Conservation (phyloP, 2,888 invertebrate genomes). For the Oscheius myriophilus region DNA sequence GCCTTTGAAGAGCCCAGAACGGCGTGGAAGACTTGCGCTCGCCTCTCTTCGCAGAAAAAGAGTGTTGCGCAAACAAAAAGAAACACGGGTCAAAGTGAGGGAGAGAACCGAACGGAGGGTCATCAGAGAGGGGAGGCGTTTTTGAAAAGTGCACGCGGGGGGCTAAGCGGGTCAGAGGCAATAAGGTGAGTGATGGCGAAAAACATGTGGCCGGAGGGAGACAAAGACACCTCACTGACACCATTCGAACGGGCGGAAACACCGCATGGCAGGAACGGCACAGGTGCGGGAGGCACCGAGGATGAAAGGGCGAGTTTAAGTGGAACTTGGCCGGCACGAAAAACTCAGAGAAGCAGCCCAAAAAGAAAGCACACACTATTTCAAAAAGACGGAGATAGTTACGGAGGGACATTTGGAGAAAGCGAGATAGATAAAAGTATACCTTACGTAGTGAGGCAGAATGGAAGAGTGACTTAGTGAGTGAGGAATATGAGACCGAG, state of each 20-base stretch:
- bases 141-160: background rate
- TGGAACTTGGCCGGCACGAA: too few relatives aligned
- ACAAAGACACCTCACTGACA: constrained; percentile 24
- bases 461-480: too few relatives aligned
- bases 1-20: too few relatives aligned
- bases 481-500: too few relatives aligned
- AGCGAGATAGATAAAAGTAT: too few relatives aligned
- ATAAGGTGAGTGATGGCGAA: constrained; percentile 31
- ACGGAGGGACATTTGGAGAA: too few relatives aligned
- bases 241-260: constrained; percentile 9
- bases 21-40: too few relatives aligned
- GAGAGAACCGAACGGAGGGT: background rate
- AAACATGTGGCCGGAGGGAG: constrained; percentile 28
- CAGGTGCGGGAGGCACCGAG: constrained; percentile 1
- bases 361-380: too few relatives aligned
- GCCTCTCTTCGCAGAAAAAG: background rate
- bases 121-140: background rate
- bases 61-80: constrained; percentile 5
- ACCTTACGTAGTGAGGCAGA: too few relatives aligned
- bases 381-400: too few relatives aligned
- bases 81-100: constrained; percentile 5
- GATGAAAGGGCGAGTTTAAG: background rate
- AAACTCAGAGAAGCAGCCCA: too few relatives aligned
- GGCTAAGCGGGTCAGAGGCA: constrained; percentile 23
- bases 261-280: background rate